phyloP scores from a whole-genome alignment of 2,888 invertebrate species.

The Eupithecia exiguata region DNA sequence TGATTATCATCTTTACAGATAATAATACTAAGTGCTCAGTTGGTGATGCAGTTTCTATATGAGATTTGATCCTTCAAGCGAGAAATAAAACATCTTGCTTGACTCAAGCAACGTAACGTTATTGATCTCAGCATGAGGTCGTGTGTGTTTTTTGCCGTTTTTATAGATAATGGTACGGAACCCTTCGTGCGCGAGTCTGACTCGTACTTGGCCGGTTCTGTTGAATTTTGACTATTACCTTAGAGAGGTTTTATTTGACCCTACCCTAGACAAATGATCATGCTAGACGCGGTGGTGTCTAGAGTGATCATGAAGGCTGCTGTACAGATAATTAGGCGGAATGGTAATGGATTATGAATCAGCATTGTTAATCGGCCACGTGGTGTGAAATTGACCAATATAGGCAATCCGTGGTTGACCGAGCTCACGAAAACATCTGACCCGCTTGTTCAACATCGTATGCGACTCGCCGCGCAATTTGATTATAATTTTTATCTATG shows the following conservation, averaged over 20 bases:
- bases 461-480: neutral
- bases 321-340: neutral
- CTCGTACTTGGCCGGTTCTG: no score
- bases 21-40: neutral
- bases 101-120: neutral
- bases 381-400: constrained; percentile 58
- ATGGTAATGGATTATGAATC: constrained; percentile 43
- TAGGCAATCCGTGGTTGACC: constrained; percentile 42
- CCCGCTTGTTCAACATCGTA: constrained; percentile 5
- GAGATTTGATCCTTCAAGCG: no score
- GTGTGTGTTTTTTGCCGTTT: no score
- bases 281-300: neutral
- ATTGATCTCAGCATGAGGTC: neutral
- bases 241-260: no score
- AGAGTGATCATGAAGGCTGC: neutral
- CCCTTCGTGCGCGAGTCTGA: no score
- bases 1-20: neutral
- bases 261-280: neutral
- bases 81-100: no score
- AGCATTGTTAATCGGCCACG: constrained; percentile 39
- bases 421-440: constrained; percentile 42
- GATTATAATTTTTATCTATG: neutral
- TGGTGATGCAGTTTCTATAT: neutral
- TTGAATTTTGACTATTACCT: no score
- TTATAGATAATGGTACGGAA: no score